Evolutionary conservation across 1,140 invertebrate species (phyloP), one percentile per base, ranked within the genome.

Genomic region (Caenorhabditis inopinata): DNA sequence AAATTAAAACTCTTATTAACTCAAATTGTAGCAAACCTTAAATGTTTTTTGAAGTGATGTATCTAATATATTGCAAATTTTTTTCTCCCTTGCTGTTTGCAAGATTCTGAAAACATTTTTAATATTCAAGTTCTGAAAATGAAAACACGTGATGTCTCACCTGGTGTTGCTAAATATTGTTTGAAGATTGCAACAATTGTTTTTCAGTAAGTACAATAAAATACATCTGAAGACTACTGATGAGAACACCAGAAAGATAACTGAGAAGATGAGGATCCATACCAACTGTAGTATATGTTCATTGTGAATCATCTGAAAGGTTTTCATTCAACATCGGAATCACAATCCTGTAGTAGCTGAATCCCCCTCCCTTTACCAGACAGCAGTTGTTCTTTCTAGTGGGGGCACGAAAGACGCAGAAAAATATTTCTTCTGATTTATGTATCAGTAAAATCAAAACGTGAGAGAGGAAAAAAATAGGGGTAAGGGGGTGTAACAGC

Each of bases 401-500:
- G 58, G 58, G 58, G 58, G 25, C 32, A 23, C 7, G 32, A 18
- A 32, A 18, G 16, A 68, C n/a, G 32, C 7, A 42, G 27, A 42
- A 38, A 38, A 0, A 21, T 6, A 0, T 68, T 38, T 35, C 0
- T 32, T n/a, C n/a, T 18, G n/a, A 18, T 38, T 68, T 68, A 18
- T 68, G 16, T 68, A 9, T 35, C 58, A 68, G 27, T 38, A 68
- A 18, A 21, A 68, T 38, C 32, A 38, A 38, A 68, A 62, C 53
- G 29, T 62, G 53, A 32, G 53, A 68, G 58, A 38, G 58, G 23
- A 29, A 68, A 38, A 68, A 16, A 38, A 32, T 38, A 38, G 29
- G 58, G 58, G 58, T 38, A 38, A 29, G 58, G 58, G 58, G 58
- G 58, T 16, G 58, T 68, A 68, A 68, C 58, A 68, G 58, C 58